Conservation (phyloP, 2,888 invertebrate genomes). For the Phasia obesa region DNA sequence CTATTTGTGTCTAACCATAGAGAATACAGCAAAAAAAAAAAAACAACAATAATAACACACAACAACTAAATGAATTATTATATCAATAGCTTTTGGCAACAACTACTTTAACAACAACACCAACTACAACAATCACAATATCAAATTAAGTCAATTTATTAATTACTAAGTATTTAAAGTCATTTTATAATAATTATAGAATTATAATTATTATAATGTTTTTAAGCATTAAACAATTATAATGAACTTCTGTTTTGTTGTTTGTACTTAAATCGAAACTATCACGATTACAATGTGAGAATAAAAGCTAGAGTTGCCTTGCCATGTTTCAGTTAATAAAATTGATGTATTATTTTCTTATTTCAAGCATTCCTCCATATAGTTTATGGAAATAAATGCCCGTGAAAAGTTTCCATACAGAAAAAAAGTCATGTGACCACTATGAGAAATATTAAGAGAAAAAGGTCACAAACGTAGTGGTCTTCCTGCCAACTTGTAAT, state of each 20-base stretch:
- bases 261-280: conserved; percentile 43
- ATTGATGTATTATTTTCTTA: too few relatives aligned
- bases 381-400: too few relatives aligned
- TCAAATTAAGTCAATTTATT: conserved; percentile 65
- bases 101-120: background rate
- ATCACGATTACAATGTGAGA: conserved; percentile 28
- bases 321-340: too few relatives aligned
- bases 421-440: too few relatives aligned
- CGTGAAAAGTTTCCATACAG: too few relatives aligned
- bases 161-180: conserved; percentile 67
- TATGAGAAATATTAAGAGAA: too few relatives aligned
- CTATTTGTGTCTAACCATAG: background rate
- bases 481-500: too few relatives aligned
- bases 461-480: too few relatives aligned
- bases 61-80: conserved; percentile 56
- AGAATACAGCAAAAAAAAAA: conserved; percentile 21
- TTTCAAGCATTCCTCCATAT: too few relatives aligned
- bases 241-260: conserved; percentile 62
- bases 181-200: conserved; percentile 66
- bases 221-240: conserved; percentile 59
- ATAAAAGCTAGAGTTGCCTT: conserved; percentile 1
- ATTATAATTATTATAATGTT: conserved; percentile 67
- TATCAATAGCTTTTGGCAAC: conserved; percentile 54
- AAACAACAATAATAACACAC: conserved; percentile 43
- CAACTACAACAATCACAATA: conserved; percentile 35